Percentiles rank a stretch among this genome's conserved stretches.
Conservation (phyloP, 2,797 vertebrate genomes). For the Siniperca scherzeri region DNA sequence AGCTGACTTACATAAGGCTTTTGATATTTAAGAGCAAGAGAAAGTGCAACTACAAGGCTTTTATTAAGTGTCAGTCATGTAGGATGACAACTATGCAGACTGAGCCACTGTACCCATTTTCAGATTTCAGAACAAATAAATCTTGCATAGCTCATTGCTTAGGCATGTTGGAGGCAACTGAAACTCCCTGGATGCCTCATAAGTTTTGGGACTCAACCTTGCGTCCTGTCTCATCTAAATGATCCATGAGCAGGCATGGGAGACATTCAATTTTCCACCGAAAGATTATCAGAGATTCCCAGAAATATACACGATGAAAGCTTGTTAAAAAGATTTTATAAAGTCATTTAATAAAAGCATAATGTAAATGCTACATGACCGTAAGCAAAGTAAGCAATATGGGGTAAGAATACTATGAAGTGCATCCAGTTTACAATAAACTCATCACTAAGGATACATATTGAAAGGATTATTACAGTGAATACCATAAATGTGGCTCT, state of each 20-base stretch:
- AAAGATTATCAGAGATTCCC: constrained; percentile 32
- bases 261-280: constrained; percentile 48
- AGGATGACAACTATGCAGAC: constrained; percentile 25
- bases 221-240: constrained; percentile 58
- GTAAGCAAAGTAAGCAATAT: neutral
- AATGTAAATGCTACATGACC: neutral
- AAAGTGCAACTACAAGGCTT: constrained; percentile 7
- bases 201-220: constrained; percentile 51
- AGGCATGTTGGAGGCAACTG: constrained; percentile 55
- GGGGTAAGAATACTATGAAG: neutral
- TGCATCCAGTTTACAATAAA: neutral
- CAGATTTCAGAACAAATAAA: constrained; percentile 49
- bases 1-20: neutral
- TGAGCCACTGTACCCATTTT: constrained; percentile 15
- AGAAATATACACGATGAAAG: constrained; percentile 27
- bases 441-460: neutral
- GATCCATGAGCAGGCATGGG: constrained; percentile 41
- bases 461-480: neutral
- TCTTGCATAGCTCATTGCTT: constrained; percentile 43
- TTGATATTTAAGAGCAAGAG: constrained; percentile 7
- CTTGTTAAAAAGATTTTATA: neutral
- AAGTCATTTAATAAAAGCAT: neutral
- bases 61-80: constrained; percentile 9
- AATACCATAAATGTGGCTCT: neutral
- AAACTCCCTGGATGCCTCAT: constrained; percentile 58